A percentile compares a stretch with the other conserved stretches of the same genome.
Conservation (phyloP, 1,140 invertebrate species). For the Dryas iulia region DNA sequence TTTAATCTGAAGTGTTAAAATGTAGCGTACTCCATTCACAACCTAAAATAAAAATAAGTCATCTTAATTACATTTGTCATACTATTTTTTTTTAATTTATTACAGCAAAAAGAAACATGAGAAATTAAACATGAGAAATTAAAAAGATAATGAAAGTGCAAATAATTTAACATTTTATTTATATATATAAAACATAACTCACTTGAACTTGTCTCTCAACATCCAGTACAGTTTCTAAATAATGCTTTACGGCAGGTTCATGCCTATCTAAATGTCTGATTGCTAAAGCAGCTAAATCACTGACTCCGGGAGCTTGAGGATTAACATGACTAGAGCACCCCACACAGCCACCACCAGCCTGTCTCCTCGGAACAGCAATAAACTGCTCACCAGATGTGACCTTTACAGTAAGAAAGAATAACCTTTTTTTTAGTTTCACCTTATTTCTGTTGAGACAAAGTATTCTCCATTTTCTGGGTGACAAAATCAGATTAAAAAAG, state of each 20-base stretch:
- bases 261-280: slow-evolving; percentile 66
- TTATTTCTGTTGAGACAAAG: no score
- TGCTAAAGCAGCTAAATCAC: slow-evolving; percentile 56
- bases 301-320: slow-evolving; percentile 63
- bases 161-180: background rate
- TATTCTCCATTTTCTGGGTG: no score
- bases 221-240: slow-evolving; percentile 54
- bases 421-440: no score
- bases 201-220: slow-evolving; percentile 78
- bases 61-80: background rate
- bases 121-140: no score
- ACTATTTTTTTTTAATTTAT: background rate
- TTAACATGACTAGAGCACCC: slow-evolving; percentile 70
- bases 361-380: slow-evolving; percentile 63
- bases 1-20: slow-evolving; percentile 47
- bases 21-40: slow-evolving; percentile 75
- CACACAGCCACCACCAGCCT: slow-evolving; percentile 50
- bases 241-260: slow-evolving; percentile 55
- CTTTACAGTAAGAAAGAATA: slow-evolving; percentile 35
- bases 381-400: slow-evolving; percentile 76
- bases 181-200: slow-evolving; percentile 7
- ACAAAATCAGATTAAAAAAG: no score
- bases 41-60: slow-evolving; percentile 56
- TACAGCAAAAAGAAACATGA: no score
- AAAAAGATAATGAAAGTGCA: background rate